Evolutionary conservation across 2,888 invertebrate species (phyloP).

Genomic region (Cinara cedri): DNA sequence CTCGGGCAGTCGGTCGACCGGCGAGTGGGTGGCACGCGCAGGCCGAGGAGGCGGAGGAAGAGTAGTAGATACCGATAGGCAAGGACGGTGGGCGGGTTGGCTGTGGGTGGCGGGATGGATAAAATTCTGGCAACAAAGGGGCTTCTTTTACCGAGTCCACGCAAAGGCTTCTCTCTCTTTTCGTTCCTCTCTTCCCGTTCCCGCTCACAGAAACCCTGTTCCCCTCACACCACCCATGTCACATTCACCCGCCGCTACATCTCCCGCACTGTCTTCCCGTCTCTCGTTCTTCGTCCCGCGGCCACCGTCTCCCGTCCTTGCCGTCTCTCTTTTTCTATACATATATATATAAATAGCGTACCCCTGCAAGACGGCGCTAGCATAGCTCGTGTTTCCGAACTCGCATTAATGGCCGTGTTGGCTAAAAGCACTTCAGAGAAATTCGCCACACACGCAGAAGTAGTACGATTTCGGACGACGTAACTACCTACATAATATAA

Average conservation of each 20-base stretch:
- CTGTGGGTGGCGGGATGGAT: constrained; percentile 36
- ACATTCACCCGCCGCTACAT: neutral
- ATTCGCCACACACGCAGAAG: constrained; percentile 23
- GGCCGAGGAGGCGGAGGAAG: neutral
- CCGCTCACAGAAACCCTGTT: too few relatives aligned
- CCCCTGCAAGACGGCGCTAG: constrained; percentile 9
- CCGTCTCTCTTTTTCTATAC: neutral
- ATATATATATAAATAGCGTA: too few relatives aligned
- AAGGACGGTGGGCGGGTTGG: neutral
- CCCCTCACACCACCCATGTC: too few relatives aligned
- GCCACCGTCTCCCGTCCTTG: neutral
- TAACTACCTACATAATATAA: neutral
- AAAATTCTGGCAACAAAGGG: constrained; percentile 57
- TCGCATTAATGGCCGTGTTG: constrained; percentile 34
- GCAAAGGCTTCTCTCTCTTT: constrained; percentile 41
- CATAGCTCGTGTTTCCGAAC: constrained; percentile 30
- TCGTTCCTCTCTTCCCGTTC: neutral
- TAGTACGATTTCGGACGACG: constrained; percentile 25
- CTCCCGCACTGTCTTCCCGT: neutral
- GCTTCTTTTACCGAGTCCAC: constrained; percentile 48
- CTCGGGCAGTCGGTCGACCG: constrained; percentile 41
- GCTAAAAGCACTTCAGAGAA: constrained; percentile 45
- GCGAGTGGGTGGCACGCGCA: constrained; percentile 8
- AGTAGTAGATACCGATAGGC: neutral
- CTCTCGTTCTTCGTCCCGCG: neutral